Percentiles rank a stretch among this genome's conserved stretches.
Evolutionary conservation across 2,797 vertebrate species (phyloP).

Genomic region (Poecile montanus): DNA sequence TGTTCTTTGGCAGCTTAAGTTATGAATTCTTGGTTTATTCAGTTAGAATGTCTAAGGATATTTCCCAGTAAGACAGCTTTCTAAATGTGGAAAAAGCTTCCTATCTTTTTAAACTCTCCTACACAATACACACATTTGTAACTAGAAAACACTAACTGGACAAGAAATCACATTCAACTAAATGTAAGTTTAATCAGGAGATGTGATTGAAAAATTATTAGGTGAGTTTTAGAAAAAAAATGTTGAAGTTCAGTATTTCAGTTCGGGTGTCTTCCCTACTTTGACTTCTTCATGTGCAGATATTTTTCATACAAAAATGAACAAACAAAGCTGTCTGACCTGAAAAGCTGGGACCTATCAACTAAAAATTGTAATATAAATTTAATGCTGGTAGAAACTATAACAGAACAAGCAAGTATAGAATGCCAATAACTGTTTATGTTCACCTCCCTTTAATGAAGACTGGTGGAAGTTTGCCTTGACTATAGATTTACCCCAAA

Average conservation of each 20-base stretch:
- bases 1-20: background rate
- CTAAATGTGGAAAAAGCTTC: background rate
- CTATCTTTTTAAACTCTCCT: background rate
- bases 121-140: background rate
- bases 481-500: constrained; percentile 58
- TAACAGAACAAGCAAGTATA: background rate
- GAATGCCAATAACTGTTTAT: background rate
- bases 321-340: constrained; percentile 1
- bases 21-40: background rate
- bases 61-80: background rate
- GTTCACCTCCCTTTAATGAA: background rate
- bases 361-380: constrained; percentile 32
- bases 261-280: background rate
- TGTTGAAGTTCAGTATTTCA: background rate
- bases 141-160: background rate
- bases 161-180: background rate
- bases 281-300: background rate
- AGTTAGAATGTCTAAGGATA: background rate
- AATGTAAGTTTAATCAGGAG: background rate
- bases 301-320: background rate
- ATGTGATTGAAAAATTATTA: background rate
- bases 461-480: background rate
- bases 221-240: background rate
- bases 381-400: constrained; percentile 2
- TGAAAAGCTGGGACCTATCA: constrained; percentile 34